phyloP scores from a whole-genome alignment of 1,140 invertebrate species.

The Lucilia sericata region DNA sequence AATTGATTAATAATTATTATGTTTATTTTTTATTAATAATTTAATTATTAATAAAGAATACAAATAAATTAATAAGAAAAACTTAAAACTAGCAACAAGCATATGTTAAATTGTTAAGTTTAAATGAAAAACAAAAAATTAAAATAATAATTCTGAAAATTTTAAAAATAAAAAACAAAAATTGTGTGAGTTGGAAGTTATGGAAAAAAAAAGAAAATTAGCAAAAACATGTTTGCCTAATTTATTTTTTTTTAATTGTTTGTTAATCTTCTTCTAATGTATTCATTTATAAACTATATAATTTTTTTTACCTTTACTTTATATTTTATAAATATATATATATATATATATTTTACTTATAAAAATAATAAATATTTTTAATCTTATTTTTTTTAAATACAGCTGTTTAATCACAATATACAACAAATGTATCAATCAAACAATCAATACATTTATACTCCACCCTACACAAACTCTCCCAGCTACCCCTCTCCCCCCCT shows the following conservation, averaged over 20 bases:
- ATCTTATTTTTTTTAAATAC: slow-evolving; percentile 38
- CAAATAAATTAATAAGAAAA: slow-evolving; percentile 3
- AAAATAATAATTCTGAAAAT: slow-evolving; percentile 20
- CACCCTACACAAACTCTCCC: slow-evolving; percentile 12
- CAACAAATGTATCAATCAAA: slow-evolving; percentile 43
- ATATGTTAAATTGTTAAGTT: slow-evolving; percentile 40
- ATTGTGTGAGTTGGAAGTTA: slow-evolving; percentile 11
- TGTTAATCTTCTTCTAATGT: slow-evolving; percentile 24
- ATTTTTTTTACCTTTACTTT: not conserved
- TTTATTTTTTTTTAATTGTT: slow-evolving; percentile 11
- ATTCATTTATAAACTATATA: slow-evolving; percentile 20
- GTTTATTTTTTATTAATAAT: slow-evolving; percentile 40
- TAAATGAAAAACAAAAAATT: slow-evolving; percentile 2
- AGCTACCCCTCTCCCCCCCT: not conserved
- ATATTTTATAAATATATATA: not conserved
- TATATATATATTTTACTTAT: not conserved
- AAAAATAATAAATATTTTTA: slow-evolving; percentile 39
- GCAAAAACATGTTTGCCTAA: slow-evolving; percentile 4
- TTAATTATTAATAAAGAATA: slow-evolving; percentile 28
- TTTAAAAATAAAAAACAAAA: slow-evolving; percentile 9
- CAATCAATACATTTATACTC: slow-evolving; percentile 43
- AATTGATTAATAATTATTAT: slow-evolving; percentile 19
- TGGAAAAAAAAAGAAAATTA: slow-evolving; percentile 22
- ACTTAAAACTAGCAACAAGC: slow-evolving; percentile 28
- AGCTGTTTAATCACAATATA: slow-evolving; percentile 35